Evolutionary conservation across 2,888 invertebrate genomes (phyloP), one percentile per base, ranked within the genome.

Genomic region (Hirtodrosophila trivittata): DNA sequence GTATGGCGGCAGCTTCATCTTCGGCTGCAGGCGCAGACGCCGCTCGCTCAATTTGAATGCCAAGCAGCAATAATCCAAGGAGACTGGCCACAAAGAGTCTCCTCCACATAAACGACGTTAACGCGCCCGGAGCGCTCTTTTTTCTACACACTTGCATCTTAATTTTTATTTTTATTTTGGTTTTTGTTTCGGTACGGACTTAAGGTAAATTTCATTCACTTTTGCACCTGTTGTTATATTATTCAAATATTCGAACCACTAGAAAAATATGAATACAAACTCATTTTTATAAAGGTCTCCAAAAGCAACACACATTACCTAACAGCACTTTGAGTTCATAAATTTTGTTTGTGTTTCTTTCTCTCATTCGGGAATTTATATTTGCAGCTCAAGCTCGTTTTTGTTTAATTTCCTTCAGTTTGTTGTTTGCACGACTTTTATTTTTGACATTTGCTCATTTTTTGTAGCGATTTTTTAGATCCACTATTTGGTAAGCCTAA

Each of bases 1-100:
- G 45, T 41, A 68, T 67, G 65, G 60, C 66, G 64, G 78, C 57
- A 18, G 68, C 72, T 43, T 67, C 81, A 74, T 78, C 75, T 63
- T 75, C 77, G 69, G 83, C 87, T 73, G 81, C 85, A 67, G 82
- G 85, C 77, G 82, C 85, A 71, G 87, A 82, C 69, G 78, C 81
- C 62, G 86, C 84, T 51, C 77, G 82, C 69, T 82, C 84, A 66
- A 84, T 81, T 86, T 86, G 80, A 88, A 85, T 86, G 80, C 80
- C 86, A 82, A 84, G 68, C 75, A 89, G 71, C 77, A 89, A 70
- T 80, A 88, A 75, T 78, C 80, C 88, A 75, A 83, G 88, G 69
- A 89, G 70, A 64, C 74, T 76, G 51, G 78, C 73, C 55, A 77
- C 46, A 46, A 81, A 77, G 57, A 86, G 54, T 69, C 67, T 62